Evolutionary conservation across 2,797 vertebrate species (phyloP), one percentile per base, ranked within the genome.

Genomic region (Neosilurus mollespiculum): DNA sequence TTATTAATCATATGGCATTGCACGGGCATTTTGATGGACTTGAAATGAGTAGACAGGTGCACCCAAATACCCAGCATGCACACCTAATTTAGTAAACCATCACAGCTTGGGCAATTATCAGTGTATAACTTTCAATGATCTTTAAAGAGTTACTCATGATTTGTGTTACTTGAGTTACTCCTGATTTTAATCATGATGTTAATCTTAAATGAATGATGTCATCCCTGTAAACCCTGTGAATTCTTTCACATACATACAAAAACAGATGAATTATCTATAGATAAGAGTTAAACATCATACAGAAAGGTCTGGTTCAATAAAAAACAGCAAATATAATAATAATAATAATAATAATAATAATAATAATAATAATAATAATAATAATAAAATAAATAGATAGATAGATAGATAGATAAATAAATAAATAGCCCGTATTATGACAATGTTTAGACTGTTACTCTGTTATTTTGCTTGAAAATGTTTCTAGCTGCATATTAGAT

Each of bases 11-110:
- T n/a, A 67, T 70, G 65, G 53, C 4, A 51, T 10, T 49, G 62
- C 72, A 30, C 53, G 69, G 51, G 30, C 20, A 70, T 75, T 83
- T 75, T 51, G 15, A 8, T 73, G 81, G 66, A 72, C 9, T 78
- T 78, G 15, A 79, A 80, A 76, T 59, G 0, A 80, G 82, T 30
- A 79, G 34, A 64, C 43, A 66, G 59, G 53, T 62, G 73, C 81
- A 66, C 12, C 82, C 12, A 65, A 73, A 72, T 73, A 26, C 67
- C 59, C 24, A 80, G 65, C 72, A 51, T 77, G 58, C 64, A 64
- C n/a, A 66, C 66, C 53, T 49, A 67, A 77, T 78, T 56, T 59
- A 22, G 59, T 53, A 62, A 81, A 56, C 20, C 16, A 12, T 8
- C 61, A 51, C 24, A 58, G 53, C 71, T 64, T 51, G 56, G 78